These are phyloP conservation scores for Nebria salina DNA, from an alignment of 2,888 invertebrate genomes.

Conservation along the genomic window DNA sequence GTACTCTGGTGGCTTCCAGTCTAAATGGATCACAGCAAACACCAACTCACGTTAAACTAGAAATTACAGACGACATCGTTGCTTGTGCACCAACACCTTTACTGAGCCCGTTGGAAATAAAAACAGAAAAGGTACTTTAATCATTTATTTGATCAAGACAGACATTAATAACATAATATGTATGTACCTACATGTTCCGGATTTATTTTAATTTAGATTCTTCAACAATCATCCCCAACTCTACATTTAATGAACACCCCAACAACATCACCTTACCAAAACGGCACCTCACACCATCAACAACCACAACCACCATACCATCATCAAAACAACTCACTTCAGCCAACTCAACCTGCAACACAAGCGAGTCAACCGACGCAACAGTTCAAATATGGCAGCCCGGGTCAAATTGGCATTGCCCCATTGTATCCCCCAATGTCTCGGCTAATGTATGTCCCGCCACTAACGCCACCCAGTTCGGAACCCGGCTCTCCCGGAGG, in stretches of 20 bases:
- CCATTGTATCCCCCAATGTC: constrained; percentile 68
- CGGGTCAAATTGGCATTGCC: constrained; percentile 53
- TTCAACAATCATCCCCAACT: constrained; percentile 64
- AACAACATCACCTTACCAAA: constrained; percentile 62
- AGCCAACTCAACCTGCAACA: constrained; percentile 64
- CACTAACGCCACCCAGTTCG: constrained; percentile 87
- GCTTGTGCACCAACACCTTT: constrained; percentile 70
- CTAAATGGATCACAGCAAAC: constrained; percentile 8
- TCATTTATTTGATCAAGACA: not conserved
- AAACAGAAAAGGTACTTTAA: constrained; percentile 78
- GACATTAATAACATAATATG: too few relatives aligned
- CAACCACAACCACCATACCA: constrained; percentile 58
- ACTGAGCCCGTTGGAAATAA: constrained; percentile 82
- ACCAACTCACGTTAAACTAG: constrained; percentile 78
- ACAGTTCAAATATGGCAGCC: constrained; percentile 55
- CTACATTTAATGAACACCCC: constrained; percentile 68
- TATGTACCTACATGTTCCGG: too few relatives aligned
- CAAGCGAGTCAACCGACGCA: constrained; percentile 49
- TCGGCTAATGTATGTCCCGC: constrained; percentile 81
- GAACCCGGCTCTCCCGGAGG: constrained; percentile 86
- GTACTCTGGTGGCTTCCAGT: constrained; percentile 65
- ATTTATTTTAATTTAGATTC: constrained; percentile 52
- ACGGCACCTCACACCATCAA: constrained; percentile 59
- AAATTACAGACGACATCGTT: constrained; percentile 72
- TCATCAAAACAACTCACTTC: constrained; percentile 50